These are phyloP conservation scores for Boloria euphrosyne DNA, from an alignment of 2,888 invertebrate genomes.

Conservation along the genomic window DNA sequence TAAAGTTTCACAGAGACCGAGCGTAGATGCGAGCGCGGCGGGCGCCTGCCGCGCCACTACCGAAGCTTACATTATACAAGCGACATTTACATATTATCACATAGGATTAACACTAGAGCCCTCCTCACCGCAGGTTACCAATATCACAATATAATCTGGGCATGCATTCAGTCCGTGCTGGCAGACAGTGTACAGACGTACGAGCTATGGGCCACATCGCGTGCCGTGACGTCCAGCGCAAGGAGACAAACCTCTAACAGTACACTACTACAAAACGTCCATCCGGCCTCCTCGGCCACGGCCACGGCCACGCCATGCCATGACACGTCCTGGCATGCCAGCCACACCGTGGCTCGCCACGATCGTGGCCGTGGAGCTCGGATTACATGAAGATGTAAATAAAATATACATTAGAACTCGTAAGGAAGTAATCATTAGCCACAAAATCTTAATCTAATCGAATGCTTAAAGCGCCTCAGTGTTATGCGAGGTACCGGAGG, in stretches of 20 bases:
- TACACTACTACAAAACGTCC: slow-evolving; percentile 29
- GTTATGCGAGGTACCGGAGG: slow-evolving; percentile 9
- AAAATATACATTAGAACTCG: slow-evolving; percentile 37
- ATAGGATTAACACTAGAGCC: slow-evolving; percentile 44
- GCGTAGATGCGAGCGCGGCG: slow-evolving; percentile 47
- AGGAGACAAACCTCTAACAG: slow-evolving; percentile 30
- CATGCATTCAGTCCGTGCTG: slow-evolving; percentile 61
- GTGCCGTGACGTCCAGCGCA: slow-evolving; percentile 47
- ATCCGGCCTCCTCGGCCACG: slow-evolving; percentile 27
- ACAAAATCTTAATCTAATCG: slow-evolving; percentile 34
- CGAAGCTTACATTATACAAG: slow-evolving; percentile 55
- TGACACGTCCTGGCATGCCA: neutral
- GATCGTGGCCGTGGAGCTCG: slow-evolving; percentile 20
- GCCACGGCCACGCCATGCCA: neutral
- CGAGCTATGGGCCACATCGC: slow-evolving; percentile 44
- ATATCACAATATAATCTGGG: slow-evolving; percentile 57
- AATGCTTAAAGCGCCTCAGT: slow-evolving; percentile 34
- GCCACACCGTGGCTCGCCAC: neutral
- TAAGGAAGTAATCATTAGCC: slow-evolving; percentile 35
- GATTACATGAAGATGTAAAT: slow-evolving; percentile 33
- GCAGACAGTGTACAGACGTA: slow-evolving; percentile 24
- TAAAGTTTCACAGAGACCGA: slow-evolving; percentile 51
- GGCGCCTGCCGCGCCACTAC: slow-evolving; percentile 44
- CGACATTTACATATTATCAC: slow-evolving; percentile 50
- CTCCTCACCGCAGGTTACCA: slow-evolving; percentile 44